Evolutionary conservation across 2,888 invertebrate species (phyloP), one percentile per base, ranked within the genome.

Genomic region (Cordilura impudica): DNA sequence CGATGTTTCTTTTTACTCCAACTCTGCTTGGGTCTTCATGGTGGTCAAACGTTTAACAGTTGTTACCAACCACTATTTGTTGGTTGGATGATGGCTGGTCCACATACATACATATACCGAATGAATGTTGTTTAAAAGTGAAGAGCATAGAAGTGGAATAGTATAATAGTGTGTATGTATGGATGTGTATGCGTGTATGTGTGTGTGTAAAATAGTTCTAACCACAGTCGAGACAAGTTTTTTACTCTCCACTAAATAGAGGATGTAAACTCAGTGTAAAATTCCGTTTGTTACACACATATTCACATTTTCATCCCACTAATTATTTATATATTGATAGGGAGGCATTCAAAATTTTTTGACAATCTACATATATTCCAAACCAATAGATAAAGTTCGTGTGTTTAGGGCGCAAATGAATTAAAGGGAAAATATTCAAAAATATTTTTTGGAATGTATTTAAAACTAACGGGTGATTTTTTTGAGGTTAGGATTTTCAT

Each of bases 21-120:
- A 31, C 31, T 31, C 31, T 31, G 8, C 10, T 60, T 31, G 58
- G 19, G 19, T 66, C 35, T 61, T 66, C 69, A 67, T 66, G 71
- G 77, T 77, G 77, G 77, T 77, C 71, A 72, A 77, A 19, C 45
- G 66, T 71, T 76, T 77, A 71, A 29, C 77, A 77, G 61, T 72
- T 77, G 71, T 77, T 72, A 56, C 6, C 60, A 60, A 67, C 60
- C 66, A 39, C 58, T 60, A 67, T 54, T 49, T 67, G 47, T 66
- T 71, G 51, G 53, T 60, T 53, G 19, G 19, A 21, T 51, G 54
- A 69, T 54, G 31, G 0, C 8, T 35, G 8, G 29, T n/a, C 39
- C 18, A 58, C 16, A n/a, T 31, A 19, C 2, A 43, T 19, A 12
- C 0, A 1, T 18, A 10, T 21, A 66, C 23, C 51, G 29, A 56